Evolutionary conservation across 2,113 vertebrate genomes (phyloP).

Genomic region (Sylvietta virens): DNA sequence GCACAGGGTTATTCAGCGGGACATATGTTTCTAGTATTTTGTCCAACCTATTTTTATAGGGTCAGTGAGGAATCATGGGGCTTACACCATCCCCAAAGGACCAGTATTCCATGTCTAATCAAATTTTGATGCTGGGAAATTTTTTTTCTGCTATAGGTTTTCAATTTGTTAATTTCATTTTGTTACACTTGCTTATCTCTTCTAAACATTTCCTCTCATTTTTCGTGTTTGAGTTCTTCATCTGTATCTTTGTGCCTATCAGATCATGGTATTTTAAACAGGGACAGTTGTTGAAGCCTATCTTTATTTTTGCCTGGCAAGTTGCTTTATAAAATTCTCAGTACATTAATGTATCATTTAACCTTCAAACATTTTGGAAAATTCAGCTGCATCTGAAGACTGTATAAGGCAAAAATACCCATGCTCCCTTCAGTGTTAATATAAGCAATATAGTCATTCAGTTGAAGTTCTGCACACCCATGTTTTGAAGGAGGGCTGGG

Average conservation of each 20-base stretch:
- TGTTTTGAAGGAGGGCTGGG: neutral
- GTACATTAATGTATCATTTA: neutral
- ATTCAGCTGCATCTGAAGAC: neutral
- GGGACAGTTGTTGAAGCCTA: neutral
- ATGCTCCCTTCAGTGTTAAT: neutral
- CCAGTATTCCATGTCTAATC: neutral
- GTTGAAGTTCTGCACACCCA: neutral
- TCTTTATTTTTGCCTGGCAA: neutral
- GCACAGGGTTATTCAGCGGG: neutral
- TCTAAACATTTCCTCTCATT: neutral
- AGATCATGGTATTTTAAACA: neutral
- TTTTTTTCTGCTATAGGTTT: neutral
- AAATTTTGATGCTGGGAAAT: neutral
- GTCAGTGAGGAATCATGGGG: neutral
- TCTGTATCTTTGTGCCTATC: neutral
- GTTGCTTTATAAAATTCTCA: neutral
- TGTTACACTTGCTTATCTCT: neutral
- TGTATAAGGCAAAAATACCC: neutral
- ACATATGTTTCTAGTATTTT: slow-evolving; percentile 20
- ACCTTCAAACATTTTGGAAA: neutral
- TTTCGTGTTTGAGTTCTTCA: neutral
- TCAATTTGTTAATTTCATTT: neutral
- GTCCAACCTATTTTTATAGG: neutral
- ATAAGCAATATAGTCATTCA: neutral
- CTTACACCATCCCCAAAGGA: neutral